Base-by-base conservation (phyloP, 2,797 vertebrate species). In the Pangasius larnaudii region DNA sequence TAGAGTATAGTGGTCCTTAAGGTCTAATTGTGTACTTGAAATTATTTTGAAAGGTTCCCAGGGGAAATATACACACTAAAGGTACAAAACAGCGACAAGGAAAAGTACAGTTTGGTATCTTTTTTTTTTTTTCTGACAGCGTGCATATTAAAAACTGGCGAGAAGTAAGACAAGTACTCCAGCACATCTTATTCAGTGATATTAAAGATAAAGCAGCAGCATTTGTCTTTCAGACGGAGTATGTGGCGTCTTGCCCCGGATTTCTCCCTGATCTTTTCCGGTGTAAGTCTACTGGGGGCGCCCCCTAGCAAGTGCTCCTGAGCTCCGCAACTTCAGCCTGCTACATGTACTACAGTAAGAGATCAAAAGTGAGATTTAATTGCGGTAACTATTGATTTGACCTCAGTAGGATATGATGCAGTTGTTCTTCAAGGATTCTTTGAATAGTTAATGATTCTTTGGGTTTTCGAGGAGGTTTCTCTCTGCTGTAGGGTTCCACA, bases 281-380 rank as follows among this genome's bases (percentile, higher is more conserved):
- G 63, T 77, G 58, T 58, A 85, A 91, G 89, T 82, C 89, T 89
- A 86, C 84, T 91, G 90, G 85, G 89, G 85, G 93, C 93, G 92
- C 93, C 93, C 93, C 92, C 93, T 94, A 92, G 91, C 89, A 89
- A 87, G 30, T 77, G 90, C 82, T 80, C 84, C 75, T 18, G 61
- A 56, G 46, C 30, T 18, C 22, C 61, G 22, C 61, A 67, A 63
- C n/a, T 67, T 69, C 42, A n/a, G 24, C 49, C 30, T 24, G 56
- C 39, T 30, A 13, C n/a, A 2, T 36, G 11, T 22, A 24, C 46
- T 84, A 19, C 46, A 27, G 49, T 36, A 33, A 67, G 16, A 49
- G n/a, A 67, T 84, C 61, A 67, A 10, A 69, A 36, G 63, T 33
- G 30, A 22, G 61, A 22, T 22, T 30, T 51, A 6, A 13, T 67